Conservation (phyloP, 2,888 invertebrate species). For the Zaprionus bogoriensis region DNA sequence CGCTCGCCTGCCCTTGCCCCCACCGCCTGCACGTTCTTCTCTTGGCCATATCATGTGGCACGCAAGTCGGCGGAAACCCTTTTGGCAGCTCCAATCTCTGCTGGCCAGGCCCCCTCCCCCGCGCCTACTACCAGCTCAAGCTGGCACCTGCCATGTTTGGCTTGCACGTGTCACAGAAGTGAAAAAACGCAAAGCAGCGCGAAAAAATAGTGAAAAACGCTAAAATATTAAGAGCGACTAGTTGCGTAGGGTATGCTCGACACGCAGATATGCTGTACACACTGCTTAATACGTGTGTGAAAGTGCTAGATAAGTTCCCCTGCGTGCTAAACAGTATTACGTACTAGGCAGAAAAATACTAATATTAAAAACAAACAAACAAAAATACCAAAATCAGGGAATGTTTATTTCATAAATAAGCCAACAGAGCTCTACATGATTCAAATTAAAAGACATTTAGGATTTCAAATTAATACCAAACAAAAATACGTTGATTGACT, state of each 20-base stretch:
- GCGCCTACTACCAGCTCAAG: not conserved
- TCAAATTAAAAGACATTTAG: no score
- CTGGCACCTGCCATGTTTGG: conserved; percentile 55
- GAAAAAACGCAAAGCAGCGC: conserved; percentile 41
- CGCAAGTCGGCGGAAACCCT: conserved; percentile 53
- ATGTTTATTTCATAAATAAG: no score
- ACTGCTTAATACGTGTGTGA: not conserved
- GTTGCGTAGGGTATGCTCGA: not conserved
- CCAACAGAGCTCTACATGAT: no score
- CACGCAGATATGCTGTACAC: not conserved
- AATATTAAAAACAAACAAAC: no score
- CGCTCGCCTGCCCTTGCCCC: conserved; percentile 6
- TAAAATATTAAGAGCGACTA: not conserved
- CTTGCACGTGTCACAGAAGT: conserved; percentile 42
- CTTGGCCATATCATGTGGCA: conserved; percentile 53
- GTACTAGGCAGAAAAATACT: no score
- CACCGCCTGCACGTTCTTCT: not conserved
- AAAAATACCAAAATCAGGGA: no score
- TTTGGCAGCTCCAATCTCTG: conserved; percentile 51
- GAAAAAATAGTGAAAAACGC: not conserved
- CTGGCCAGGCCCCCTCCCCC: not conserved
- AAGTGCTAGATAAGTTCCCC: no score
- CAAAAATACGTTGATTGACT: no score
- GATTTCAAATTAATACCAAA: no score
- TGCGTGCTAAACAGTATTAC: no score